A percentile compares a stretch with the other conserved stretches of the same genome.
Evolutionary conservation across 2,113 vertebrate species (phyloP).

Genomic region (Aegotheles bennettii): DNA sequence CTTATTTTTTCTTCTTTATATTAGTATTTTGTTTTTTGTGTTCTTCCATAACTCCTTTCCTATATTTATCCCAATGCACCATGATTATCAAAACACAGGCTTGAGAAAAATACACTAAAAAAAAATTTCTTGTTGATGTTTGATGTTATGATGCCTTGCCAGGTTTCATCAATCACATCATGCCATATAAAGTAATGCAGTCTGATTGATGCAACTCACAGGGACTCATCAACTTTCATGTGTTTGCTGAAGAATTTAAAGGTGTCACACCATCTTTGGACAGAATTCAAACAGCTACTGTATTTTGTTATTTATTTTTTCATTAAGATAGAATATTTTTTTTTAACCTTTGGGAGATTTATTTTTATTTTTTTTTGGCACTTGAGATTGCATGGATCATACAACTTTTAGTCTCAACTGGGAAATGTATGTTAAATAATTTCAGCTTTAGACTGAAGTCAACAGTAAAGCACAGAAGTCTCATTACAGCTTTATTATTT

Average conservation of each 20-base stretch:
- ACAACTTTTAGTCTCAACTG: not conserved
- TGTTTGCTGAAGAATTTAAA: not conserved
- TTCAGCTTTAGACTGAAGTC: not conserved
- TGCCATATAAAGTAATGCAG: not conserved
- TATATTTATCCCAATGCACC: not conserved
- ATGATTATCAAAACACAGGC: not conserved
- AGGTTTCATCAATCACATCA: conserved; percentile 1
- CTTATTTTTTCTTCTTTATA: not conserved
- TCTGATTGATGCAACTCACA: not conserved
- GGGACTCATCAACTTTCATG: not conserved
- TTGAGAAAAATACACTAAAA: not conserved
- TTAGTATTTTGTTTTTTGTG: not conserved
- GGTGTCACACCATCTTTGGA: not conserved
- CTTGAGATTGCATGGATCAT: not conserved
- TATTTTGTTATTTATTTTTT: not conserved
- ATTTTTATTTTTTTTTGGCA: not conserved
- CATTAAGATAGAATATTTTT: not conserved
- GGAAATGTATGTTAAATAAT: not conserved
- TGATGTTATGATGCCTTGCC: not conserved
- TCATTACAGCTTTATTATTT: not conserved
- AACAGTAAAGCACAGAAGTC: not conserved
- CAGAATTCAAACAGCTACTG: not conserved
- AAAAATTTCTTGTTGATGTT: not conserved
- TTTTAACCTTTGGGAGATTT: not conserved
- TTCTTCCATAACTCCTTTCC: not conserved